Evolutionary conservation across 2,888 invertebrate species (phyloP), one percentile per base, ranked within the genome.

Genomic region (Celastrina argiolus): DNA sequence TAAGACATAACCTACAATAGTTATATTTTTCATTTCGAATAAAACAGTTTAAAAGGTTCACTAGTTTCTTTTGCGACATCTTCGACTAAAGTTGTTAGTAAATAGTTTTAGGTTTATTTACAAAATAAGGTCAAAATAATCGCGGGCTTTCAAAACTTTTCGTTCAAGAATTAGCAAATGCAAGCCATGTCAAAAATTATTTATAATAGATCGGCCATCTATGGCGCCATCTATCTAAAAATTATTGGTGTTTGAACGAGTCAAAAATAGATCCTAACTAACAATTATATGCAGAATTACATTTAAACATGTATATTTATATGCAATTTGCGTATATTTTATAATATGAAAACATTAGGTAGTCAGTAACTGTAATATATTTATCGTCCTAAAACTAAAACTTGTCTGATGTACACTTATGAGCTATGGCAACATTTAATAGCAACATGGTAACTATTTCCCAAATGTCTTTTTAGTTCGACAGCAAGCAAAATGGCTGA

Each of bases 401-500:
- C 8, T 22, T 18, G n/a, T 51, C 22, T 12, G 2, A 45, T n/a
- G 12, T 4, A 26, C 12, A 12, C 26, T 51, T 51, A 12, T 22
- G 22, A 22, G 22, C 51, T 36, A 61, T 56, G 56, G 61, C 61
- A 61, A 61, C 61, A n/a, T n/a, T n/a, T n/a, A n/a, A 61, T 56
- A 28, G 61, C 61, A 61, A 61, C 61, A 61, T 56, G 56, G 61
- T 39, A 61, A 61, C 61, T 36, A 12, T 61, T 36, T 59, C 12
- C 12, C 16, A 36, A 36, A 36, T 61, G 16, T 61, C 18, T 22
- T 81, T 78, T 81, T 80, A 78, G 78, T 82, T 78, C 79, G 75
- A 77, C 78, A 79, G 74, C 74, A 74, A 80, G 77, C 81, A 88
- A 90, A 87, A 90, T 90, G 90, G 90, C 90, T 79, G 90, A 83